Conservation (phyloP, 2,797 vertebrate genomes). For the Paguma larvata region DNA sequence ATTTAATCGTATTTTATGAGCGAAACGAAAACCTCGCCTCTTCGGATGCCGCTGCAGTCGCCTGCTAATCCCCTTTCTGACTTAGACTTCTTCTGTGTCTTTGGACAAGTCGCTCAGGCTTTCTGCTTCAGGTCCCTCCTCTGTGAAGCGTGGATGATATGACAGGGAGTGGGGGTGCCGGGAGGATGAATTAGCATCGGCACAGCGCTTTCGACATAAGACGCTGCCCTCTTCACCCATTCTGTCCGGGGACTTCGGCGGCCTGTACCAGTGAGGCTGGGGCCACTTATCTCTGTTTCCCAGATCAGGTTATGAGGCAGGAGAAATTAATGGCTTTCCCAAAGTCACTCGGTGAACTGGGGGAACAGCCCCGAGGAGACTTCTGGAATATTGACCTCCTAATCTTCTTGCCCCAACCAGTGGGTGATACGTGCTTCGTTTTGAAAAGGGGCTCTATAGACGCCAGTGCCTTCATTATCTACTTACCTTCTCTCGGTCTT, state of each 20-base stretch:
- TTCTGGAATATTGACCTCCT: background rate
- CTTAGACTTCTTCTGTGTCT: background rate
- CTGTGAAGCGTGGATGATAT: background rate
- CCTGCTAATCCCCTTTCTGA: background rate
- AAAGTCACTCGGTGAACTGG: background rate
- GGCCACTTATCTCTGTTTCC: conserved; percentile 55
- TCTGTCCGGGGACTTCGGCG: background rate
- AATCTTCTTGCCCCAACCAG: background rate
- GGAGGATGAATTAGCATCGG: background rate
- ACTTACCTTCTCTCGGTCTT: background rate
- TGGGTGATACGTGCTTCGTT: background rate
- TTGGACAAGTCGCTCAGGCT: background rate
- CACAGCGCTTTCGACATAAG: background rate
- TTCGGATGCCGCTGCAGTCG: background rate
- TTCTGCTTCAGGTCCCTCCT: background rate
- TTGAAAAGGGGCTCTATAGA: background rate
- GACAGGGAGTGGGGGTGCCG: background rate
- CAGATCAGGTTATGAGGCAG: background rate
- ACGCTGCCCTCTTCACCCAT: background rate
- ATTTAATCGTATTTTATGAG: background rate
- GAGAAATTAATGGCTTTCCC: background rate
- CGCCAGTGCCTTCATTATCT: background rate
- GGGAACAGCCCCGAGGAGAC: background rate
- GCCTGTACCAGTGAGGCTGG: background rate
- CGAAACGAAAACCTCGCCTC: background rate